A percentile compares a stretch with the other conserved stretches of the same genome.
Evolutionary conservation across 2,797 vertebrate species (phyloP).

Genomic region (Sciurus carolinensis): DNA sequence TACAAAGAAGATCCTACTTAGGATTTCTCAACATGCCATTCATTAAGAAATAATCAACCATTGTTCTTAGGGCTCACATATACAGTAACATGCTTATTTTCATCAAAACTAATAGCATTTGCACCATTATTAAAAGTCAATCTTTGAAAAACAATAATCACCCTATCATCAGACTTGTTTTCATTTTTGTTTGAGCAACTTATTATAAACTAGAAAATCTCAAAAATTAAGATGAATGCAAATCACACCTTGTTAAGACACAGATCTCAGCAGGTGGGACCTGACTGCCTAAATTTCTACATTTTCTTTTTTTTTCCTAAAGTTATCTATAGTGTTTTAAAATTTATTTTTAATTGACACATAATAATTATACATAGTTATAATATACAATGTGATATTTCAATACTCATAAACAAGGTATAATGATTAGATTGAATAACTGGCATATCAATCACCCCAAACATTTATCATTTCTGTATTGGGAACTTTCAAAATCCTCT

Average conservation of each 20-base stretch:
- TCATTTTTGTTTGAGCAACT: background rate
- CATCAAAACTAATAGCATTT: background rate
- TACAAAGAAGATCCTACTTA: background rate
- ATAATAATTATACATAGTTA: background rate
- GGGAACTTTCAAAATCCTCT: background rate
- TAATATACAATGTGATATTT: background rate
- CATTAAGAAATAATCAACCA: background rate
- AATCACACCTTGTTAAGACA: background rate
- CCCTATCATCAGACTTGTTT: background rate
- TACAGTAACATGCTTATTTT: background rate
- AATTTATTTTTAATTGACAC: background rate
- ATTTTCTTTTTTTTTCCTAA: background rate
- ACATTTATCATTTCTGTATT: background rate
- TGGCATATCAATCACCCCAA: background rate
- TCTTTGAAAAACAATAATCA: conserved; percentile 22
- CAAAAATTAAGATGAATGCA: background rate
- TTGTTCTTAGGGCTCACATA: background rate
- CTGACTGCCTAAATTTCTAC: background rate
- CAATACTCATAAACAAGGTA: background rate
- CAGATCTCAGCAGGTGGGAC: background rate
- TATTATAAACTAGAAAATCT: conserved; percentile 14
- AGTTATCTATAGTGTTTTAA: background rate
- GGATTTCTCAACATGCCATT: background rate
- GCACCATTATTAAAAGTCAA: background rate
- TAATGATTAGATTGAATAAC: background rate